Evolutionary conservation across 1,140 invertebrate species (phyloP).

Genomic region (Neuroterus valhalla): DNA sequence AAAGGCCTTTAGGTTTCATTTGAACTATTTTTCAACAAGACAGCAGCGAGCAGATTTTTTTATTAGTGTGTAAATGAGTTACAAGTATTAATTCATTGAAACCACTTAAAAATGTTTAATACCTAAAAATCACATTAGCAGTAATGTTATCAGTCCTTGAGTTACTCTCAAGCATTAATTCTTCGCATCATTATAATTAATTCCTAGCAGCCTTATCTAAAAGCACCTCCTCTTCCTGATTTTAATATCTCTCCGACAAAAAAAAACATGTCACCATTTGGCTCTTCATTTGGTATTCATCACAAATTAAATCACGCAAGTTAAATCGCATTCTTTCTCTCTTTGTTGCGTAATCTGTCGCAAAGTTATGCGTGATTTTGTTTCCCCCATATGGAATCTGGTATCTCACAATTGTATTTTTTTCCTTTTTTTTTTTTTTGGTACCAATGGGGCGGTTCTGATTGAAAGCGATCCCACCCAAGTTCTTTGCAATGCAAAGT

Average conservation of each 20-base stretch:
- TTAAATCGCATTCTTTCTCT: conserved; percentile 7
- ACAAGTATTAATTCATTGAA: too few relatives aligned
- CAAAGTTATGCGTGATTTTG: not conserved
- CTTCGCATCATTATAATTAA: not conserved
- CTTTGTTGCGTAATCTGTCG: not conserved
- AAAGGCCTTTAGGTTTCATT: too few relatives aligned
- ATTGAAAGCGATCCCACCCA: not conserved
- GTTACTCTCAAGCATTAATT: not conserved
- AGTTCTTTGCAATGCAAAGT: conserved; percentile 18
- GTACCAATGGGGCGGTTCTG: not conserved
- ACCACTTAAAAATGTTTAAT: too few relatives aligned
- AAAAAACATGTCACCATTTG: not conserved
- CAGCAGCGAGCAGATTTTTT: too few relatives aligned
- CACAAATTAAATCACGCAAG: not conserved
- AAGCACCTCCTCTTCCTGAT: not conserved
- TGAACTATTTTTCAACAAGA: too few relatives aligned
- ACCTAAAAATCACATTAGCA: too few relatives aligned
- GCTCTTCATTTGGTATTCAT: not conserved
- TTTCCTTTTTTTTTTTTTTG: too few relatives aligned
- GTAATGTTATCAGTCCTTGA: too few relatives aligned
- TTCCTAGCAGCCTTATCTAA: not conserved
- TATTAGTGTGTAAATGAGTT: too few relatives aligned
- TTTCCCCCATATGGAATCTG: not conserved
- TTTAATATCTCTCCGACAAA: not conserved
- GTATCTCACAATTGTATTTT: not conserved